Percentiles rank a stretch among this genome's conserved stretches.
Evolutionary conservation across 92 coral and sea anemone genomes (phyloP).

Genomic region (Porites lobata): DNA sequence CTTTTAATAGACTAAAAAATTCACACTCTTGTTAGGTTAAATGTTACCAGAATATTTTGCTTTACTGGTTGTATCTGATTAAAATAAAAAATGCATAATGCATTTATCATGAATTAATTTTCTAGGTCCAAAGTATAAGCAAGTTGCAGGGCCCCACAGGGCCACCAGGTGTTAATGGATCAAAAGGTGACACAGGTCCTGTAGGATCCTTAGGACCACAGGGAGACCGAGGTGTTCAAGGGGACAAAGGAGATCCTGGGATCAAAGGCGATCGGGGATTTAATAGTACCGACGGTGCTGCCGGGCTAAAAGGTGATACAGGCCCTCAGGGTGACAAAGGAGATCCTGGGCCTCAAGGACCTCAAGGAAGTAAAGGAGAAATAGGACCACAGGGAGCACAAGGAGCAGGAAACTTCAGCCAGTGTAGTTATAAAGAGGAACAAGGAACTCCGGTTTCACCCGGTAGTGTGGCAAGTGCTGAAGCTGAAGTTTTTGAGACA

Average conservation of each 20-base stretch:
- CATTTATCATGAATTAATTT: not conserved
- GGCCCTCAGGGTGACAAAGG: not conserved
- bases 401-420: not conserved
- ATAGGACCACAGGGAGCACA: not conserved
- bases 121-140: not conserved
- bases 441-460: not conserved
- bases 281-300: not conserved
- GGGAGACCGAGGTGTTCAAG: constrained; percentile 3
- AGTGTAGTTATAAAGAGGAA: not conserved
- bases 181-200: constrained; percentile 19
- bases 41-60: not conserved
- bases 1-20: too few species aligned
- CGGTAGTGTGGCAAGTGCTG: not conserved
- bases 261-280: not conserved
- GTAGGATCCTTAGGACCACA: not conserved
- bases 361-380: not conserved
- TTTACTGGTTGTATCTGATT: not conserved
- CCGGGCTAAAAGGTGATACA: not conserved
- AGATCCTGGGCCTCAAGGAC: not conserved
- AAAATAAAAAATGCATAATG: not conserved
- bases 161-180: constrained; percentile 41
- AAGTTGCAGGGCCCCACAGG: constrained; percentile 16
- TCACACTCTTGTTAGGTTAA: too few species aligned
- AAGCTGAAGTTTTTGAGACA: not conserved
- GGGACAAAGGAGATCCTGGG: constrained; percentile 22